A percentile compares a stretch with the other conserved stretches of the same genome.
Evolutionary conservation across 2,113 vertebrate species (phyloP).

Genomic region (Sminthopsis crassicaudata): DNA sequence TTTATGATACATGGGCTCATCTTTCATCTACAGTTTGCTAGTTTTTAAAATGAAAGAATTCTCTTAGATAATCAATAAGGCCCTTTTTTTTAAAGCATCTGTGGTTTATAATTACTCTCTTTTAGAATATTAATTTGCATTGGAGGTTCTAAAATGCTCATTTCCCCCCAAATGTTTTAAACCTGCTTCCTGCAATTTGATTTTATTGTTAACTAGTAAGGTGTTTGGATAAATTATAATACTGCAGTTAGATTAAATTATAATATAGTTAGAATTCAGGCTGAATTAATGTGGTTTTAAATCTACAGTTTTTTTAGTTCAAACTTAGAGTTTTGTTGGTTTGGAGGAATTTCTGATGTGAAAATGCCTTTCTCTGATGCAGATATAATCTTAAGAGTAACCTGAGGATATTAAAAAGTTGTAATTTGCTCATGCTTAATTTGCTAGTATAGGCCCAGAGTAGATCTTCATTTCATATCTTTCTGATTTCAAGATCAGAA

Average conservation of each 20-base stretch:
- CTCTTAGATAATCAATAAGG: slow-evolving; percentile 22
- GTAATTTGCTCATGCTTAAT: neutral
- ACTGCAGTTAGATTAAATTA: neutral
- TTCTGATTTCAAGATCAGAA: neutral
- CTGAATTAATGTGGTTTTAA: slow-evolving; percentile 39
- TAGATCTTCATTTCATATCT: neutral
- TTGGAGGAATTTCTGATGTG: neutral
- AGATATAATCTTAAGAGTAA: neutral
- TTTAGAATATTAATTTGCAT: slow-evolving; percentile 29
- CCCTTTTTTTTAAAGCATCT: neutral
- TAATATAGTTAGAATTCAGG: slow-evolving; percentile 30
- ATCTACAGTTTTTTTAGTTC: neutral
- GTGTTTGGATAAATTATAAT: slow-evolving; percentile 45
- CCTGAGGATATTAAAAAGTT: neutral
- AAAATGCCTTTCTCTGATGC: neutral
- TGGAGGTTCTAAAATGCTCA: neutral
- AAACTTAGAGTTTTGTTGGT: neutral
- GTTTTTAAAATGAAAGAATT: slow-evolving; percentile 19
- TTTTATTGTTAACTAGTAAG: neutral
- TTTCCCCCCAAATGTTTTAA: slow-evolving; percentile 16
- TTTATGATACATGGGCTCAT: neutral
- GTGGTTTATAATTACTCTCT: neutral
- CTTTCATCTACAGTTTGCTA: neutral
- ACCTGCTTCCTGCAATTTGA: neutral
- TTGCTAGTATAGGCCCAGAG: neutral